phyloP scores from a whole-genome alignment of 2,797 vertebrate species.

The Oryzias sinensis region DNA sequence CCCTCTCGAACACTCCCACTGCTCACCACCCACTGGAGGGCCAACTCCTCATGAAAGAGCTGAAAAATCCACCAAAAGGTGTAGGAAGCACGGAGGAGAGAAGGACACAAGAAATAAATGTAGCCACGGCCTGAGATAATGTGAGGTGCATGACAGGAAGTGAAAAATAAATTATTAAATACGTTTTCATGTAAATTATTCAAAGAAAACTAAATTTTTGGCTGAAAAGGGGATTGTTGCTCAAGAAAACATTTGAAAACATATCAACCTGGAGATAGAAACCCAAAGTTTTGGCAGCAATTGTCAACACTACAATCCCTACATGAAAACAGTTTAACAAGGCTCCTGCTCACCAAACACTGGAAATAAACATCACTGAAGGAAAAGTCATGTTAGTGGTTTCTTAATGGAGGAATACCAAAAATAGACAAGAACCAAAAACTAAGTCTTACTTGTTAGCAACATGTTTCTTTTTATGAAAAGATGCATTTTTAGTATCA shows the following conservation, averaged over 20 bases:
- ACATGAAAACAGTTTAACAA: conserved; percentile 30
- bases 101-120: conserved; percentile 13
- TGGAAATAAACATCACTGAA: conserved; percentile 50
- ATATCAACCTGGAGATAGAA: neutral
- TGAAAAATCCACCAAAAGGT: conserved; percentile 50
- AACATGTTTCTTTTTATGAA: no score
- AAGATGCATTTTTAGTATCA: no score
- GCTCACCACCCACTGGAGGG: conserved; percentile 98
- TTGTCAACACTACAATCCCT: conserved; percentile 12
- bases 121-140: conserved; percentile 31
- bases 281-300: neutral
- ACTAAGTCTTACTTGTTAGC: neutral
- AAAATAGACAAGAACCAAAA: conserved; percentile 2
- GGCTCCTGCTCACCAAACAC: conserved; percentile 39
- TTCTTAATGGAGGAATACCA: neutral
- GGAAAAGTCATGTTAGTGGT: conserved; percentile 21
- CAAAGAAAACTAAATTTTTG: no score
- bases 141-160: conserved; percentile 27
- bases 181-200: no score
- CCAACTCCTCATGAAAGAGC: conserved; percentile 98
- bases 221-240: no score
- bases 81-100: neutral
- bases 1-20: conserved; percentile 94
- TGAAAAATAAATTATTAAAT: no score
- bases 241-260: no score